Evolutionary conservation across 2,113 vertebrate species (phyloP).

Genomic region (Neotoma lepida): DNA sequence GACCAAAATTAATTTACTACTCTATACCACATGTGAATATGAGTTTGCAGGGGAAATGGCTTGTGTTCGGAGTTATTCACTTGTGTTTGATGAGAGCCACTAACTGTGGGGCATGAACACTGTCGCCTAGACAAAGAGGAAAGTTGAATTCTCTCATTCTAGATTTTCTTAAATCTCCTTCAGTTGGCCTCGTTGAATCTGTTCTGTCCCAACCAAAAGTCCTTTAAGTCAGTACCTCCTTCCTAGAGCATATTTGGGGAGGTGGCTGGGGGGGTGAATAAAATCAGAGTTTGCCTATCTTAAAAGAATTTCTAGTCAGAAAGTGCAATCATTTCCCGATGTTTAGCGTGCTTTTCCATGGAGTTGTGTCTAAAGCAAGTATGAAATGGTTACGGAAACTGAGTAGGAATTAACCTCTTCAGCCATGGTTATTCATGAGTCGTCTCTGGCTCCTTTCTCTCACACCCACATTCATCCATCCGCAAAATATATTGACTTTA

Average conservation of each 20-base stretch:
- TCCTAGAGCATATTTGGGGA: neutral
- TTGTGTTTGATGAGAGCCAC: neutral
- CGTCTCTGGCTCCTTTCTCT: neutral
- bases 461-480: neutral
- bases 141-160: constrained; percentile 9
- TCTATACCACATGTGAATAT: constrained; percentile 71
- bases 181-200: neutral
- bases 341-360: neutral
- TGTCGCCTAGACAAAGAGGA: neutral
- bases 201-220: neutral
- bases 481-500: neutral
- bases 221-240: neutral
- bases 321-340: neutral
- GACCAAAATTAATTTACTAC: constrained; percentile 80
- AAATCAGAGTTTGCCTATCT: constrained; percentile 2
- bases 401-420: neutral
- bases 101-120: neutral
- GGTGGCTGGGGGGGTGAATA: neutral
- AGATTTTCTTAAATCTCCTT: constrained; percentile 38
- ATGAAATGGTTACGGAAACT: neutral
- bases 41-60: constrained; percentile 45
- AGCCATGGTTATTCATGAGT: neutral
- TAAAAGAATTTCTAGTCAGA: neutral
- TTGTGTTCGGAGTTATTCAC: constrained; percentile 42
- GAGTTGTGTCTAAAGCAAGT: neutral